These are phyloP conservation scores for Nomia melanderi DNA, from an alignment of 1,140 invertebrate genomes.

Conservation along the genomic window DNA sequence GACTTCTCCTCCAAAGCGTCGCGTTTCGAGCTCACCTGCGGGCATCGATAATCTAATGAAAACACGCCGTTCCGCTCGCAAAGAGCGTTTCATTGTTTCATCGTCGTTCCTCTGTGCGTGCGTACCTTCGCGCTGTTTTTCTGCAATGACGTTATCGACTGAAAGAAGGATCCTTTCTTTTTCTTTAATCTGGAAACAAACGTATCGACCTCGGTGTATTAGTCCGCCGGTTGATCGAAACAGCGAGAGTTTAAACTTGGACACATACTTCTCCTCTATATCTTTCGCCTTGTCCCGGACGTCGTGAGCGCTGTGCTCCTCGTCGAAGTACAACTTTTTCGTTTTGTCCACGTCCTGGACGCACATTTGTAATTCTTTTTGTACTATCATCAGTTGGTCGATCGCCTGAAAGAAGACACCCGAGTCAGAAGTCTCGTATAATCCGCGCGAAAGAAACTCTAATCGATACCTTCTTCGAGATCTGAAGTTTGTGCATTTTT, in stretches of 20 bases:
- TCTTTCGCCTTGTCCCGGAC: conserved; percentile 96
- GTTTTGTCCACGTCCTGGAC: conserved; percentile 96
- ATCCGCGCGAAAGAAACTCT: no score
- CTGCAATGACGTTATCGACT: conserved; percentile 96
- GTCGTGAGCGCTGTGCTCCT: conserved; percentile 96
- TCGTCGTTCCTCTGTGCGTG: no score
- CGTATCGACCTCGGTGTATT: conserved; percentile 13
- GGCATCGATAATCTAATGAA: not conserved
- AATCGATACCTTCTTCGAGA: conserved; percentile 93
- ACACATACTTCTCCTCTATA: conserved; percentile 95
- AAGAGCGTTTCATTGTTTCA: not conserved
- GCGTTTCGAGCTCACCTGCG: conserved; percentile 90
- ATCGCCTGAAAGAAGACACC: conserved; percentile 84
- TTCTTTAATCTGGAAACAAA: conserved; percentile 90
- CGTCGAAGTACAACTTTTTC: conserved; percentile 97
- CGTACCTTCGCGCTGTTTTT: conserved; percentile 98
- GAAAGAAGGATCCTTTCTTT: conserved; percentile 98
- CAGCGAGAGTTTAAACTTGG: not conserved
- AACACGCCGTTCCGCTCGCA: not conserved
- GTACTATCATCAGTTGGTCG: conserved; percentile 91
- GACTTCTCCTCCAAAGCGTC: conserved; percentile 97
- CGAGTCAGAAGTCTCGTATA: not conserved
- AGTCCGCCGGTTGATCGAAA: not conserved
- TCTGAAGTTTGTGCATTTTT: conserved; percentile 90
- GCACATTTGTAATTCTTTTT: conserved; percentile 93